Conservation (phyloP, 1,140 invertebrate species). For the Wiebesia pumilae region DNA sequence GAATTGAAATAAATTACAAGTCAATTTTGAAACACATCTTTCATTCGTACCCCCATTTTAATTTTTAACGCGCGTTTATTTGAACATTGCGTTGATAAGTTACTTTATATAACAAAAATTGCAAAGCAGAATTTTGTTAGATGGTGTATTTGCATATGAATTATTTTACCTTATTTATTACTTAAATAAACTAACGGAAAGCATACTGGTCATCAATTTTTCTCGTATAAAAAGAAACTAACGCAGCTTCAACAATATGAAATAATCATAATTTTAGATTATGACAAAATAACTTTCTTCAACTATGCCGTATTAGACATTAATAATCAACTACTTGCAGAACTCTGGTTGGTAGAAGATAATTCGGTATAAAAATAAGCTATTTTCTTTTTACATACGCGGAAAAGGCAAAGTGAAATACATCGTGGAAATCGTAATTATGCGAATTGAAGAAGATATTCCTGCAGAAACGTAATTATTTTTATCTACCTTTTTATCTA, state of each 20-base stretch:
- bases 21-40: not conserved
- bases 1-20: not conserved
- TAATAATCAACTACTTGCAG: not conserved
- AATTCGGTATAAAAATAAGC: not conserved
- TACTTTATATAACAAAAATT: not conserved
- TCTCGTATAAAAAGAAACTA: not conserved
- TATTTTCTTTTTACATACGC: not conserved
- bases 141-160: not conserved
- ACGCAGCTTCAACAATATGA: not conserved
- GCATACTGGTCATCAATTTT: not conserved
- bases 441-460: conserved; percentile 16
- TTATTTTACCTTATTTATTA: not conserved
- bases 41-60: not conserved
- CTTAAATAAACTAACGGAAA: not conserved
- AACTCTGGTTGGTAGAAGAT: not conserved
- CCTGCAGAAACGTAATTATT: not conserved
- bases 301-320: not conserved
- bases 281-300: not conserved
- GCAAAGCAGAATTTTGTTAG: not conserved
- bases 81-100: not conserved
- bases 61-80: no score
- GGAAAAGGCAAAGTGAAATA: conserved; percentile 29
- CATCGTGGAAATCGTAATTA: conserved; percentile 31
- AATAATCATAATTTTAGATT: conserved; percentile 6
- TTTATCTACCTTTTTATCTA: conserved; percentile 21